Evolutionary conservation across 2,888 invertebrate genomes (phyloP), one percentile per base, ranked within the genome.

Genomic region (Steinernema hermaphroditum): DNA sequence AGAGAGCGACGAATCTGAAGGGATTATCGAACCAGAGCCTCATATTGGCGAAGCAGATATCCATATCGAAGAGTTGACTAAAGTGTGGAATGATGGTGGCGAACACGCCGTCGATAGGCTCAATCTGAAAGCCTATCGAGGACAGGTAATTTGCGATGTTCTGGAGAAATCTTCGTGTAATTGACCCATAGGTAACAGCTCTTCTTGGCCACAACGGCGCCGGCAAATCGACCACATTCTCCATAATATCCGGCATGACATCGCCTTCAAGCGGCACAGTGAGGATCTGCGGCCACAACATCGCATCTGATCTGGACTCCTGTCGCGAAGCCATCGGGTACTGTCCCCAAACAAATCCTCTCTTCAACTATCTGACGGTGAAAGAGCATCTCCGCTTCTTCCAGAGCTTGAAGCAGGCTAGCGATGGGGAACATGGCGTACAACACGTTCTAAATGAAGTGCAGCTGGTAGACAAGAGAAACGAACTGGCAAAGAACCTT

Each of bases 161-260:
- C 6, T n/a, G n/a, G n/a, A n/a, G n/a, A n/a, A n/a, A n/a, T n/a
- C 37, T 37, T 8, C 37, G 6, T 37, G 4, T 8, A 24, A 43
- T 69, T 72, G 14, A 0, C 14, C 44, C 50, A 22, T 37, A 82
- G 81, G 77, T 83, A 0, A 80, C 85, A 1, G 83, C 83, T 22
- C 77, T 85, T 12, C 81, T 85, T 16, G 85, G 85, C 34, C 85
- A 86, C 69, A 85, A 85, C 73, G 85, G 85, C 27, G 85, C 85
- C 44, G 83, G 46, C 9, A 78, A 78, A 49, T 71, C 71, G 22
- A 80, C 74, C 16, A 77, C 81, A 0, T 82, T 79, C 44, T 75
- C 81, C n/a, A 74, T 75, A 16, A 71, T 79, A 19, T 72, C 76
- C 24, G 85, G 85, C 68, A 72, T 83, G 8, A 80, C 82, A 22